A percentile compares a stretch with the other conserved stretches of the same genome.
These are phyloP conservation scores for Glyptemys insculpta DNA, from an alignment of 2,797 vertebrate species.

Conservation along the genomic window DNA sequence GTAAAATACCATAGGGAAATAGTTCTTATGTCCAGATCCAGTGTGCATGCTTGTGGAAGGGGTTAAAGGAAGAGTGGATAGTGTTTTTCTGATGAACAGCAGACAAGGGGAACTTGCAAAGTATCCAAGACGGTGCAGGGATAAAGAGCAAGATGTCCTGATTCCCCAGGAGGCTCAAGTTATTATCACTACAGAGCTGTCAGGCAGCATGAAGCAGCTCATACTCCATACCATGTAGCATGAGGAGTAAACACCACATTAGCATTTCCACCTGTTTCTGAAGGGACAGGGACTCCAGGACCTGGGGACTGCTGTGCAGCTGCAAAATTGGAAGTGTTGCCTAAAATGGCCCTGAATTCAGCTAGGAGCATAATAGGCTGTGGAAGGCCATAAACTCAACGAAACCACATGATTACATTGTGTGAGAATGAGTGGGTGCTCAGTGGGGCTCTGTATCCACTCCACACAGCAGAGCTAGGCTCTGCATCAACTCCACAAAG, in stretches of 20 bases:
- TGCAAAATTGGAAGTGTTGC: neutral
- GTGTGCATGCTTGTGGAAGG: neutral
- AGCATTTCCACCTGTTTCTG: neutral
- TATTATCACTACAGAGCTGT: slow-evolving; percentile 44
- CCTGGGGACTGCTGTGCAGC: neutral
- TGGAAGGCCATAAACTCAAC: neutral
- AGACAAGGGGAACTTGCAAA: neutral
- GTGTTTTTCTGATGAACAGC: neutral
- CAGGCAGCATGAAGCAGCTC: slow-evolving; percentile 26
- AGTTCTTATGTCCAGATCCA: neutral
- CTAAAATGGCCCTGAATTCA: neutral
- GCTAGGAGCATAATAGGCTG: neutral
- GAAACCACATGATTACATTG: neutral
- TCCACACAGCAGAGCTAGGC: neutral
- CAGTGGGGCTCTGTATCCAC: neutral
- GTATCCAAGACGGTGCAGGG: neutral
- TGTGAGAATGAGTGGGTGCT: neutral
- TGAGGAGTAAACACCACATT: neutral
- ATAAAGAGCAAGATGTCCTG: slow-evolving; percentile 36
- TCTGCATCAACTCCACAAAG: neutral
- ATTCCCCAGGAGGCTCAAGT: slow-evolving; percentile 26
- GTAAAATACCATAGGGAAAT: neutral
- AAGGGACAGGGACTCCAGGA: neutral
- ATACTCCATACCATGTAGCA: neutral
- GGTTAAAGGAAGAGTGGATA: slow-evolving; percentile 21